These are phyloP conservation scores for Fundulus diaphanus DNA, from an alignment of 2,797 vertebrate species.

Conservation along the genomic window DNA sequence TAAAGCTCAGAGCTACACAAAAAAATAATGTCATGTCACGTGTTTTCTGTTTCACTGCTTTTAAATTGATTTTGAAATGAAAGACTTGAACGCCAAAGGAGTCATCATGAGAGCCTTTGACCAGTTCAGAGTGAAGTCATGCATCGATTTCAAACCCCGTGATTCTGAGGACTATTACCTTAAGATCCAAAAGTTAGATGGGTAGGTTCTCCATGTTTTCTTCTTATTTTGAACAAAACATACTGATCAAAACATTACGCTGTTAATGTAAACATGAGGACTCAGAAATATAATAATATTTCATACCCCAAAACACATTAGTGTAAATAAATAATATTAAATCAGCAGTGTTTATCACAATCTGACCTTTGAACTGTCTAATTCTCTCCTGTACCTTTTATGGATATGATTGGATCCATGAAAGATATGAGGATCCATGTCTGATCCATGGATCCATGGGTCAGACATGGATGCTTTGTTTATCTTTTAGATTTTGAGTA, in stretches of 20 bases:
- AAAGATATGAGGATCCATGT: too few species aligned
- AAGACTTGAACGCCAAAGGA: slow-evolving; percentile 88
- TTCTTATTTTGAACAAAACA: background rate
- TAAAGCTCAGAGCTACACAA: background rate
- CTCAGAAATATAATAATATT: too few species aligned
- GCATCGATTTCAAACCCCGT: slow-evolving; percentile 89
- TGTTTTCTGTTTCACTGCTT: background rate
- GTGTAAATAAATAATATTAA: too few species aligned
- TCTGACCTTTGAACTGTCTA: too few species aligned
- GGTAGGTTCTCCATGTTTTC: slow-evolving; percentile 79
- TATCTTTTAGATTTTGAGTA: too few species aligned
- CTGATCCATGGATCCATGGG: background rate
- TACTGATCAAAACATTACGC: background rate
- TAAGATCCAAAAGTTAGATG: slow-evolving; percentile 77
- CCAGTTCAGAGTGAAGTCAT: slow-evolving; percentile 87
- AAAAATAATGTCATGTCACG: background rate
- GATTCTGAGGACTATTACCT: slow-evolving; percentile 77
- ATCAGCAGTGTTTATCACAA: too few species aligned
- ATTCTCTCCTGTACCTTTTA: too few species aligned
- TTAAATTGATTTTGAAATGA: background rate
- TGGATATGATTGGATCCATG: too few species aligned
- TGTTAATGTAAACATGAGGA: background rate
- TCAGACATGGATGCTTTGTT: too few species aligned
- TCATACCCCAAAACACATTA: too few species aligned
- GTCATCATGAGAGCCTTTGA: slow-evolving; percentile 86